phyloP scores from a whole-genome alignment of 2,797 vertebrate genomes.

The Hipposideros larvatus region DNA sequence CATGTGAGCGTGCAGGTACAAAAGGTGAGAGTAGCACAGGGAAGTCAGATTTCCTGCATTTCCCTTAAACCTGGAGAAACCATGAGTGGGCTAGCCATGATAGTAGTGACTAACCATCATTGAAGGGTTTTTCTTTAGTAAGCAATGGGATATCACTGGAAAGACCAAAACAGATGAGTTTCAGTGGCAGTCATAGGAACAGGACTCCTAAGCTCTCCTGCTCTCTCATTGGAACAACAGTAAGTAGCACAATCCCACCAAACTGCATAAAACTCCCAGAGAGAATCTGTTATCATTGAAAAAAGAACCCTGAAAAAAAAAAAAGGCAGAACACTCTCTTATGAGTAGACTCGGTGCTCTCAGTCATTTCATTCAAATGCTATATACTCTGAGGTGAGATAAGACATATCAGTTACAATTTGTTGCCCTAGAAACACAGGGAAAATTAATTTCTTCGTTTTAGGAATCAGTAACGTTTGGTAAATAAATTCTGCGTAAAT shows the following conservation, averaged over 20 bases:
- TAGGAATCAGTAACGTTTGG: background rate
- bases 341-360: background rate
- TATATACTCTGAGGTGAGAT: background rate
- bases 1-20: fast-evolving
- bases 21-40: background rate
- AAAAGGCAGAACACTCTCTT: background rate
- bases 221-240: background rate
- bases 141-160: background rate
- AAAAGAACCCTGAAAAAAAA: background rate
- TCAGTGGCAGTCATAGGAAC: background rate
- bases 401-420: background rate
- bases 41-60: background rate
- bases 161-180: background rate
- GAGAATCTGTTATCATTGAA: background rate
- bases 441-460: background rate
- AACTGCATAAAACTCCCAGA: background rate
- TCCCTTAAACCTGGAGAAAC: background rate
- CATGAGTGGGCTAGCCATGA: too few relatives aligned
- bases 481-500: background rate
- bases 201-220: background rate
- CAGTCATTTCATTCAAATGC: background rate
- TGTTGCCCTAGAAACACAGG: background rate
- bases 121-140: background rate
- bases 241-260: background rate
- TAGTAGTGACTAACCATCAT: background rate